phyloP scores from a whole-genome alignment of 2,797 vertebrate species.

The Melopsittacus undulatus region DNA sequence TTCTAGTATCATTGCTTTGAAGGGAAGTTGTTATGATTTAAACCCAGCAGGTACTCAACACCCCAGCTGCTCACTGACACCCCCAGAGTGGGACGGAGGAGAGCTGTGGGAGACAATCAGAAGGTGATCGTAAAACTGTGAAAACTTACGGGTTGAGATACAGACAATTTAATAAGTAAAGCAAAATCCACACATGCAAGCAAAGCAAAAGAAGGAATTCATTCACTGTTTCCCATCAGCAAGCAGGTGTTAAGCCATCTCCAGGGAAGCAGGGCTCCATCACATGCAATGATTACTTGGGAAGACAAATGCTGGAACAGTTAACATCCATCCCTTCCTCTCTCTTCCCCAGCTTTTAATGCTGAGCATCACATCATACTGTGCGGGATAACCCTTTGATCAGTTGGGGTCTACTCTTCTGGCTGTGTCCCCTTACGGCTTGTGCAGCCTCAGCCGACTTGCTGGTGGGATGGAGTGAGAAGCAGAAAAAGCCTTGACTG shows the following conservation, averaged over 20 bases:
- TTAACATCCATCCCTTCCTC: fast-evolving
- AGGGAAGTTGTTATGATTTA: background rate
- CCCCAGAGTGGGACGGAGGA: fast-evolving
- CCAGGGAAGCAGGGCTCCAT: background rate
- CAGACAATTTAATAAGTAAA: background rate
- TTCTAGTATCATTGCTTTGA: background rate
- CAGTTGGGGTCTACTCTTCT: background rate
- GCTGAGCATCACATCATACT: fast-evolving
- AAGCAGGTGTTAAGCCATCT: background rate
- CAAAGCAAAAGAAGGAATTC: background rate
- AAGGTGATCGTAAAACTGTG: background rate
- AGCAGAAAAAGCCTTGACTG: background rate
- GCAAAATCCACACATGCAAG: fast-evolving
- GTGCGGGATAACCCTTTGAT: background rate
- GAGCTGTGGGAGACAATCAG: background rate
- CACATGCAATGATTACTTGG: fast-evolving
- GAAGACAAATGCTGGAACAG: fast-evolving
- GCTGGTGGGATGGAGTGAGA: background rate
- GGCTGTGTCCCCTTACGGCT: background rate
- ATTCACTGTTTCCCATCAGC: fast-evolving
- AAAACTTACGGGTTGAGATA: background rate
- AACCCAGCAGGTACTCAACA: background rate
- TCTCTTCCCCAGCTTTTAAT: fast-evolving
- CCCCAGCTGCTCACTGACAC: background rate
- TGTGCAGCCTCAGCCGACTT: fast-evolving